Conservation (phyloP, 2,797 vertebrate genomes). For the Lycodopsis pacificus region DNA sequence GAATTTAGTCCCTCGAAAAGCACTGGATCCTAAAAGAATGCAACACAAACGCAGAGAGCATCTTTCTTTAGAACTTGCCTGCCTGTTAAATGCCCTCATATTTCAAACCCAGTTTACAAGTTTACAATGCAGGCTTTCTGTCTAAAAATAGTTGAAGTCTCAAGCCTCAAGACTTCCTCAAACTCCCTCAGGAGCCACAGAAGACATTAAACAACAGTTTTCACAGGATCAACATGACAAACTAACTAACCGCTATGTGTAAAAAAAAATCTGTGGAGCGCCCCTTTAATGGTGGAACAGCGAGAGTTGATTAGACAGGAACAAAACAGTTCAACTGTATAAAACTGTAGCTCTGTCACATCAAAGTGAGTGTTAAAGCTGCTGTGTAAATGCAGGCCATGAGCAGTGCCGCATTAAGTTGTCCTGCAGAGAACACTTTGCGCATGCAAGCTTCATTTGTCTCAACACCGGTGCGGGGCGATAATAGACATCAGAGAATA, state of each 20-base stretch:
- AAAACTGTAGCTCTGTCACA: background rate
- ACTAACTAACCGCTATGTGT: background rate
- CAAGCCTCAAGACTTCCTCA: background rate
- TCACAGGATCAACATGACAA: background rate
- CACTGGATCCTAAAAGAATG: background rate
- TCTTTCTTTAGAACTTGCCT: background rate
- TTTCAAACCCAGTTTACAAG: background rate
- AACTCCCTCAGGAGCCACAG: background rate
- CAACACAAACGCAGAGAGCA: background rate
- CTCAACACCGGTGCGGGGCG: constrained; percentile 48
- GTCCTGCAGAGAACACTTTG: constrained; percentile 54
- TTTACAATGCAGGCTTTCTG: background rate
- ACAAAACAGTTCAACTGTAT: background rate
- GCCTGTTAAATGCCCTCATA: background rate
- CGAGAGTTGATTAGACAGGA: background rate
- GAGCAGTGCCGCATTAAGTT: constrained; percentile 26
- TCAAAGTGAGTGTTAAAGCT: constrained; percentile 8
- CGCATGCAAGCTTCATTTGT: constrained; percentile 55
- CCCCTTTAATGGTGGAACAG: background rate
- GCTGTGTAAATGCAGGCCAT: constrained; percentile 22
- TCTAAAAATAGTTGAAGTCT: background rate
- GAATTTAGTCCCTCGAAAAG: background rate
- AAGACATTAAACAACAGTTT: background rate
- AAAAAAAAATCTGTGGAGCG: background rate
- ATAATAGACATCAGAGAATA: constrained; percentile 63